A percentile compares a stretch with the other conserved stretches of the same genome.
Evolutionary conservation across 1,140 invertebrate genomes (phyloP).

Genomic region (Bombus picipes): DNA sequence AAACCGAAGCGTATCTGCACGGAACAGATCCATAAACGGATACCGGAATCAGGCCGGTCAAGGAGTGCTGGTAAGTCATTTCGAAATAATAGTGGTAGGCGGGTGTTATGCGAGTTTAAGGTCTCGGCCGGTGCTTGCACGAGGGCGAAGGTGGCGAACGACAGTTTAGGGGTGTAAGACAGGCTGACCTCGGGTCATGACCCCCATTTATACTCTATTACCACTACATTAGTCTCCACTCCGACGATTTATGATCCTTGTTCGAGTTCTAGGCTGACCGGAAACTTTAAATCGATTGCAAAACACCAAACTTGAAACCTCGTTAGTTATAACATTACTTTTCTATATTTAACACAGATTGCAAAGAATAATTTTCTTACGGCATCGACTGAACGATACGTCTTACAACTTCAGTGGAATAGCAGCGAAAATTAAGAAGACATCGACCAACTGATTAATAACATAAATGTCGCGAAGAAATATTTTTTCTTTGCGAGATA

Average conservation of each 20-base stretch:
- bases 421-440: no score
- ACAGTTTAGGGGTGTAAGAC: conserved; percentile 82
- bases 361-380: no score
- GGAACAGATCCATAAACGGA: conserved; percentile 21
- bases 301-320: not conserved
- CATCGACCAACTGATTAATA: no score
- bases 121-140: conserved; percentile 79
- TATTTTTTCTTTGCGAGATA: no score
- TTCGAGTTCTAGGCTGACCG: conserved; percentile 67
- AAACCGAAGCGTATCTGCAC: not conserved
- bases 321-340: not conserved
- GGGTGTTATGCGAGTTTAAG: conserved; percentile 80
- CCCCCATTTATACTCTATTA: conserved; percentile 83
- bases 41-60: conserved; percentile 47
- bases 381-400: no score
- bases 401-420: no score
- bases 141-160: conserved; percentile 79
- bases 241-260: conserved; percentile 80
- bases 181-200: conserved; percentile 80
- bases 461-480: no score
- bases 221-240: conserved; percentile 82
- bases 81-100: conserved; percentile 75
- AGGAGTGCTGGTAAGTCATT: conserved; percentile 76
- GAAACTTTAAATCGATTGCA: conserved; percentile 66
- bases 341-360: no score